phyloP scores from a whole-genome alignment of 2,797 vertebrate genomes.

The Choloepus didactylus region DNA sequence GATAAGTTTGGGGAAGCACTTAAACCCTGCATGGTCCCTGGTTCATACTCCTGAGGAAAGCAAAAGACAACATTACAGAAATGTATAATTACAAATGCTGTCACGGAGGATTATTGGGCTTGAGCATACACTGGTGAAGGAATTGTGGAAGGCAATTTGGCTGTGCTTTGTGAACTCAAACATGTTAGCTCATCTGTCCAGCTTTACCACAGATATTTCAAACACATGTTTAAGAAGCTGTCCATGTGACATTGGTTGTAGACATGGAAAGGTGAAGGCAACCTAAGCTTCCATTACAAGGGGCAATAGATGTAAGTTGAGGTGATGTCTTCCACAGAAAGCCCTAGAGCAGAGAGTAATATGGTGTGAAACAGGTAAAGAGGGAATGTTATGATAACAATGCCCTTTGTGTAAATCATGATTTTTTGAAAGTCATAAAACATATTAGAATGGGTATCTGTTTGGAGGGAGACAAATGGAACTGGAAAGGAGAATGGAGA shows the following conservation, averaged over 20 bases:
- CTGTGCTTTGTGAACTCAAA: neutral
- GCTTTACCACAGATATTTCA: neutral
- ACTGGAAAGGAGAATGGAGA: neutral
- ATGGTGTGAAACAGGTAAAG: neutral
- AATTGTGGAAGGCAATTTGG: neutral
- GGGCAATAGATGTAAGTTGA: neutral
- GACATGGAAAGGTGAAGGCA: neutral
- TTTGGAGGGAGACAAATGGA: neutral
- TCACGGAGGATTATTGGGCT: neutral
- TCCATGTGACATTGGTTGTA: neutral
- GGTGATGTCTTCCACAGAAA: neutral
- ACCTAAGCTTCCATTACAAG: neutral
- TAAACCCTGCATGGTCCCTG: neutral
- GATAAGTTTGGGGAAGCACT: neutral
- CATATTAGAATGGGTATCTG: neutral
- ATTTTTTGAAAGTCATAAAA: neutral
- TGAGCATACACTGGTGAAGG: neutral
- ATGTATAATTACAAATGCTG: neutral
- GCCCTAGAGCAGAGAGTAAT: neutral
- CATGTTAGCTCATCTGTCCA: neutral
- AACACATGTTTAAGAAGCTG: neutral
- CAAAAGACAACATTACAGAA: neutral
- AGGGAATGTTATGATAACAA: neutral
- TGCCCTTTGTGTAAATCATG: neutral
- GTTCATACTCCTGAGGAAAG: neutral